Evolutionary conservation across 2,113 vertebrate genomes (phyloP), one percentile per base, ranked within the genome.

Genomic region (Upupa epops): DNA sequence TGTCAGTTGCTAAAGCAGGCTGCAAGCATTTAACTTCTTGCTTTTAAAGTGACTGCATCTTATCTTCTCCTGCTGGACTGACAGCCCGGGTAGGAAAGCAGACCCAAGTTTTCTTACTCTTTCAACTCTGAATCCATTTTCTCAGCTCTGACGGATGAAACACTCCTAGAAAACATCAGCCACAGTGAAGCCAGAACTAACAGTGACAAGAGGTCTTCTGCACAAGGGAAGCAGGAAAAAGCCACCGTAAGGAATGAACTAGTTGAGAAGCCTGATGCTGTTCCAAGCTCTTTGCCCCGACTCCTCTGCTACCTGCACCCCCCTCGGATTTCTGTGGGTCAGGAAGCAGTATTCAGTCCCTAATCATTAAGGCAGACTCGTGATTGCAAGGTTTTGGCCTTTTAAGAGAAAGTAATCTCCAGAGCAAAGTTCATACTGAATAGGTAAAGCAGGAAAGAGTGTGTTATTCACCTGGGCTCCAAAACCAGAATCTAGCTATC

Each of bases 91-190:
- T 8, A 77, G 60, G 8, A 68, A 83, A 80, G 64, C 29, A 85
- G 77, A 80, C 7, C 40, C 63, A 71, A 64, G 13, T 14, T 55
- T 72, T 45, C 78, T 85, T 61, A 20, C 75, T 90, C 66, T 83
- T 66, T 77, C 82, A 91, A 32, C 17, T 86, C 60, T 48, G 64
- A 86, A 70, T 83, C 64, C 1, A 1, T 90, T 91, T 74, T 73
- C 34, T 88, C 64, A 83, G n/a, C 65, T 91, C 77, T 83, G 83
- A 89, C 79, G 66, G 74, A 86, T 71, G 60, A 81, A 94, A 77
- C 17, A 28, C 28, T 86, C 73, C 73, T 63, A 81, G 85, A 80
- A 91, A 91, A 66, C n/a, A 10, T 54, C 55, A 51, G 72, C 82
- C 85, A 59, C 66, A 88, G 76, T 11, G 48, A 91, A 89, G 76